phyloP scores from a whole-genome alignment of 2,113 vertebrate genomes.

The Tragelaphus strepsiceros region DNA sequence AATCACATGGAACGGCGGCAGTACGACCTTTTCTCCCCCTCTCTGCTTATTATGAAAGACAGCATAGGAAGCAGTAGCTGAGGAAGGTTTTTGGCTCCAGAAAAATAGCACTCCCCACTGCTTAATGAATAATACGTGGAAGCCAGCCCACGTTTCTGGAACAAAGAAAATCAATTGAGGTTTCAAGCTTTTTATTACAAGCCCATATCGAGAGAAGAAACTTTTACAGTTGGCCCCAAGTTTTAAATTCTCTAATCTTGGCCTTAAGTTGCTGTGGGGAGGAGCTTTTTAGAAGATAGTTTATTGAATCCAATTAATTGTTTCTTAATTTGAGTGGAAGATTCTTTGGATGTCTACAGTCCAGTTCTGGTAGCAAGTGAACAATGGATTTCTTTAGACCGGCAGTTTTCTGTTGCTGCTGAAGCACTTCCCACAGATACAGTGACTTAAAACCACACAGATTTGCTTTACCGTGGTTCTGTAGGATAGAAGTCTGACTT shows the following conservation, averaged over 20 bases:
- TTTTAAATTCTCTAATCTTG: neutral
- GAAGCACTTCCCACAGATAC: neutral
- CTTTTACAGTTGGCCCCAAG: neutral
- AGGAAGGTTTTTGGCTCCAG: neutral
- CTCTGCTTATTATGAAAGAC: neutral
- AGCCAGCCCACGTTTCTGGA: neutral
- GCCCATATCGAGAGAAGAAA: neutral
- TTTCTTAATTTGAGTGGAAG: neutral
- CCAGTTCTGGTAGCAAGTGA: neutral
- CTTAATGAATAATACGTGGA: neutral
- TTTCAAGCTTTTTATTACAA: neutral
- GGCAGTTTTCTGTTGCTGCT: neutral
- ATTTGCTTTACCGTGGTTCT: neutral
- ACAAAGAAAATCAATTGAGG: neutral
- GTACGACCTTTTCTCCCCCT: rapidly evolving
- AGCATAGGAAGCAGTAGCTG: neutral
- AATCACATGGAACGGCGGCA: slow-evolving; percentile 1
- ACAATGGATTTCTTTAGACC: neutral
- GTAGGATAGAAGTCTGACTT: neutral
- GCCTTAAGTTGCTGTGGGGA: neutral
- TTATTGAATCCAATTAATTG: neutral
- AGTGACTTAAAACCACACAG: neutral
- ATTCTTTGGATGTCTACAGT: neutral
- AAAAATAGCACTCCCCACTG: neutral
- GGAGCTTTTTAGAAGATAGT: neutral